Evolutionary conservation across 1,140 invertebrate species (phyloP), one percentile per base, ranked within the genome.

Genomic region (Cotesia glomerata): DNA sequence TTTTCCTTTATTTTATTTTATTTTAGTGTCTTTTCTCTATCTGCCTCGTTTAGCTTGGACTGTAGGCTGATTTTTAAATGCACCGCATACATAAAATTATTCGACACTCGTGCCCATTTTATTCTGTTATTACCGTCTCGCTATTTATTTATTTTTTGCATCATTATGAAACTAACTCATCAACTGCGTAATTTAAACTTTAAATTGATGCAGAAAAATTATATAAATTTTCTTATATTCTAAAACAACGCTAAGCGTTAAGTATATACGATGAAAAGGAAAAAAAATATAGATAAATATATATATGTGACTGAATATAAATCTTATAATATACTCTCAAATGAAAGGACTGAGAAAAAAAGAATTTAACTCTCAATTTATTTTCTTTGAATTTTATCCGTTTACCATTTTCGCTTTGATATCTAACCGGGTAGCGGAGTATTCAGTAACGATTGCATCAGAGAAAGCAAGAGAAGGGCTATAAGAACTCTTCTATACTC

Each of bases 391-490:
- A 32, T 32, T 61, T 64, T 34, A n/a, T 34, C 7, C 35, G 7
- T 64, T 45, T 39, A 63, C 34, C 39, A 63, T 71, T 63, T 63
- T 62, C 69, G 36, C 61, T 71, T 63, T 71, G 59, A 71, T 71
- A 71, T 39, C 45, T 39, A 62, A 45, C 62, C 69, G 63, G 39
- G 39, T 45, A 45, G 39, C 11, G 3, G 8, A 45, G 39, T 45
- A 45, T 45, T 45, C 11, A 9, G 39, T 71, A 49, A 35, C 59
- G 54, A 71, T 71, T 63, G 59, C 59, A 59, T 63, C 62, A 35
- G 36, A 64, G 35, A 45, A 45, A 45, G 8, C 39, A 45, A 45
- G n/a, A 45, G 32, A 13, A 45, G 35, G 34, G 62, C 32, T 49
- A 63, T 39, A 32, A 71, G 54, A 51, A 71, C 35, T 14, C 39